These are phyloP conservation scores for Perizoma flavofasciatum DNA, from an alignment of 2,888 invertebrate species.

Conservation along the genomic window DNA sequence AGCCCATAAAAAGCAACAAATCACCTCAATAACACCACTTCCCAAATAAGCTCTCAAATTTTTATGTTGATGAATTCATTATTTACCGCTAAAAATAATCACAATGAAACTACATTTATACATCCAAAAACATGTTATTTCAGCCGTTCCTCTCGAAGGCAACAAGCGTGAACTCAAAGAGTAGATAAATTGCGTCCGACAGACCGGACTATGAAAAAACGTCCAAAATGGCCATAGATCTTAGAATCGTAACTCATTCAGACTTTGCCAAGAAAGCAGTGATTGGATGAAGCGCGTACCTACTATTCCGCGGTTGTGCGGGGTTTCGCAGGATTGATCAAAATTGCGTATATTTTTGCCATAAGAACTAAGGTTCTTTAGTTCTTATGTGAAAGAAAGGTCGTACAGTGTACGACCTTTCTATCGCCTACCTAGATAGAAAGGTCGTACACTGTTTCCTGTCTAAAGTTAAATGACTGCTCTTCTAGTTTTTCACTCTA, in stretches of 20 bases:
- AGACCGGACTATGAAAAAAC: constrained; percentile 39
- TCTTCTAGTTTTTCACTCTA: constrained; percentile 7
- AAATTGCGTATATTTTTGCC: too few species aligned
- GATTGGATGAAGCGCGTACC: neutral
- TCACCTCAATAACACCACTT: constrained; percentile 23
- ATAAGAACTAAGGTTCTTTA: too few species aligned
- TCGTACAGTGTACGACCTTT: too few species aligned
- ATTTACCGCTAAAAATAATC: constrained; percentile 39
- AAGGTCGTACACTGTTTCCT: too few species aligned
- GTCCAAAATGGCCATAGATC: constrained; percentile 41
- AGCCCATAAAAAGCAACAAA: constrained; percentile 20
- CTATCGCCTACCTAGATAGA: too few species aligned
- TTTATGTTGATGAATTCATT: constrained; percentile 38
- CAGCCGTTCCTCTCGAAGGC: constrained; percentile 35
- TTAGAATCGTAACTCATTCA: constrained; percentile 1
- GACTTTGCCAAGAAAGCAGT: constrained; percentile 1
- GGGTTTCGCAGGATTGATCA: neutral
- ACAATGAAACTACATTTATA: constrained; percentile 31
- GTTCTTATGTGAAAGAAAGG: too few species aligned
- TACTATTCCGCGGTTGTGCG: constrained; percentile 2
- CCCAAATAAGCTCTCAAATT: constrained; percentile 21
- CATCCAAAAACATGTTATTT: constrained; percentile 30
- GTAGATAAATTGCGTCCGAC: constrained; percentile 40
- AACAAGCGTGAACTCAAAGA: constrained; percentile 49
- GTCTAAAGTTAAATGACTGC: too few species aligned